Conservation (phyloP, 2,113 vertebrate genomes). For the Hystrix brachyura region DNA sequence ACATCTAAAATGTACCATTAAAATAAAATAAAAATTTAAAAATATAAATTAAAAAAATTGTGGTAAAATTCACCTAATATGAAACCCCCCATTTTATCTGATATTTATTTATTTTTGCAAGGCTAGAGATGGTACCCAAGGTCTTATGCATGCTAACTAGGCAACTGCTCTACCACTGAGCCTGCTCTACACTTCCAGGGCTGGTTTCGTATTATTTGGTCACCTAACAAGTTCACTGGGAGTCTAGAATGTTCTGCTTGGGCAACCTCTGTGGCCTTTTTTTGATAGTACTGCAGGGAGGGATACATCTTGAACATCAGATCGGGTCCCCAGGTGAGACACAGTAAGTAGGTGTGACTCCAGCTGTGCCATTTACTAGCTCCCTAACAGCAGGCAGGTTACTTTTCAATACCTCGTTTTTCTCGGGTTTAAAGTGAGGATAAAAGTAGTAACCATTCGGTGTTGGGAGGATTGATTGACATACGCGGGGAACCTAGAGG, state of each 20-base stretch:
- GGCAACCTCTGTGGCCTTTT: neutral
- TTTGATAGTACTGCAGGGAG: neutral
- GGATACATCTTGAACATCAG: neutral
- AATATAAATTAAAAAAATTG: neutral
- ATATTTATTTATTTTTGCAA: neutral
- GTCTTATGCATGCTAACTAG: neutral
- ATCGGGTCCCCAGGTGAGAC: neutral
- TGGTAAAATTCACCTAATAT: conserved; percentile 25
- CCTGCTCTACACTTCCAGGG: too few relatives aligned
- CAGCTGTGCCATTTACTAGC: neutral
- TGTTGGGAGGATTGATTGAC: neutral
- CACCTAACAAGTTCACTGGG: neutral
- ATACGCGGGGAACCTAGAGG: neutral
- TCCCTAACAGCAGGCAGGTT: neutral
- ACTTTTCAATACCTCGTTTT: neutral
- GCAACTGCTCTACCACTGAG: neutral
- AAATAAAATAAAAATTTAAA: too few relatives aligned
- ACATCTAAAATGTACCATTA: too few relatives aligned
- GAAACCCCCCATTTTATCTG: neutral
- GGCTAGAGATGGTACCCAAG: neutral
- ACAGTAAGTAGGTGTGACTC: neutral
- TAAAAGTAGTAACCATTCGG: neutral
- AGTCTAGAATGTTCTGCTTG: neutral
- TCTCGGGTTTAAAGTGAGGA: neutral
- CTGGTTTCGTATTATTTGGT: neutral